phyloP scores from a whole-genome alignment of 1,140 invertebrate species.

The Sweltsa coloradensis region DNA sequence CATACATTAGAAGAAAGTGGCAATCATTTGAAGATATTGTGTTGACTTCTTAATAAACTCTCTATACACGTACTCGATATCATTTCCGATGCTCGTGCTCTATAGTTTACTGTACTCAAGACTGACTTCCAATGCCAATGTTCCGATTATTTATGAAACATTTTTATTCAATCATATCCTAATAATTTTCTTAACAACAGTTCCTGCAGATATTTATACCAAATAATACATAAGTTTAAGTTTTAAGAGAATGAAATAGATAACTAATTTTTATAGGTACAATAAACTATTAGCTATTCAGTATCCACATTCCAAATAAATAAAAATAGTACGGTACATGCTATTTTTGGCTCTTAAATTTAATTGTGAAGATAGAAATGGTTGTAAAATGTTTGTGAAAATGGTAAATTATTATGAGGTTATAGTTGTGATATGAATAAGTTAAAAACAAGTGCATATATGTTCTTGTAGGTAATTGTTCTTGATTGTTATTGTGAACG shows the following conservation, averaged over 20 bases:
- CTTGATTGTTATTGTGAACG: not conserved
- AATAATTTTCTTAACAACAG: conserved; percentile 14
- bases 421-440: conserved; percentile 1
- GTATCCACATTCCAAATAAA: too few relatives aligned
- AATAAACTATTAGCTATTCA: too few relatives aligned
- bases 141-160: conserved; percentile 14
- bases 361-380: too few relatives aligned
- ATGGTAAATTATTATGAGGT: too few relatives aligned
- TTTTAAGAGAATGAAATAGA: conserved; percentile 9
- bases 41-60: too few relatives aligned
- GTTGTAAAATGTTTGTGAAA: too few relatives aligned
- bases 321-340: too few relatives aligned
- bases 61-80: too few relatives aligned
- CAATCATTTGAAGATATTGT: too few relatives aligned
- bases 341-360: too few relatives aligned
- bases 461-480: conserved; percentile 1
- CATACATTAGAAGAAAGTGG: too few relatives aligned
- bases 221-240: conserved; percentile 16
- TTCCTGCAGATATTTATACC: conserved; percentile 17
- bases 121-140: conserved; percentile 18
- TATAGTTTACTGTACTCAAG: conserved; percentile 15
- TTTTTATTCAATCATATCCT: conserved; percentile 10
- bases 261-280: conserved; percentile 11
- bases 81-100: too few relatives aligned
- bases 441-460: not conserved